Conservation (phyloP, 2,113 vertebrate species). For the Ceyx margarethae region DNA sequence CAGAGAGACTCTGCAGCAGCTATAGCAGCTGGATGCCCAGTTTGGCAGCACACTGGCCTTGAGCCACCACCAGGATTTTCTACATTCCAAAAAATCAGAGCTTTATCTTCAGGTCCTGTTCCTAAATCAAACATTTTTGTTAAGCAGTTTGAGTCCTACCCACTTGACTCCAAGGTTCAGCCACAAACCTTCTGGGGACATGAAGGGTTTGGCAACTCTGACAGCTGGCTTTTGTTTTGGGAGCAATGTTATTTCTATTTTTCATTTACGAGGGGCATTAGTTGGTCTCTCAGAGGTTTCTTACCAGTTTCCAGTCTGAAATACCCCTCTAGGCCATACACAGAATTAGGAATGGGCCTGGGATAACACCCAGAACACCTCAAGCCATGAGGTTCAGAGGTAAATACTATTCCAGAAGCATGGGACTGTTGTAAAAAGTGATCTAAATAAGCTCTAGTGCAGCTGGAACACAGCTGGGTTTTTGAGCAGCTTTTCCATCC, state of each 20-base stretch:
- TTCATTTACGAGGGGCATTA: neutral
- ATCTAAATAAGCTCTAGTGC: neutral
- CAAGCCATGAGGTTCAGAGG: neutral
- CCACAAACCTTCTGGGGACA: neutral
- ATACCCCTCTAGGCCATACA: neutral
- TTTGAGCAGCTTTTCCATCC: neutral
- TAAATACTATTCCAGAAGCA: neutral
- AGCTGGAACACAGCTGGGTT: neutral
- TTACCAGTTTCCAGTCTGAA: neutral
- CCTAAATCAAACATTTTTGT: neutral
- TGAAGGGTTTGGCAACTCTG: neutral
- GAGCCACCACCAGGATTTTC: neutral
- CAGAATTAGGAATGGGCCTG: neutral
- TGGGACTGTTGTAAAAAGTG: neutral
- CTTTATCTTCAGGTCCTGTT: neutral
- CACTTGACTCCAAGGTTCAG: neutral
- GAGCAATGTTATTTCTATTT: neutral
- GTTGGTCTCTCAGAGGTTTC: neutral
- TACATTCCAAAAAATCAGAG: neutral
- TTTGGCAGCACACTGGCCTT: rapidly evolving
- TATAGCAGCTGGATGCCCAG: neutral
- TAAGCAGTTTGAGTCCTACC: neutral
- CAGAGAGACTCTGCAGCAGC: neutral
- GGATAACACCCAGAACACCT: neutral
- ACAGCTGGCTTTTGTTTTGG: neutral